Evolutionary conservation across 2,113 vertebrate species (phyloP), one percentile per base, ranked within the genome.

Genomic region (Bos javanicus): DNA sequence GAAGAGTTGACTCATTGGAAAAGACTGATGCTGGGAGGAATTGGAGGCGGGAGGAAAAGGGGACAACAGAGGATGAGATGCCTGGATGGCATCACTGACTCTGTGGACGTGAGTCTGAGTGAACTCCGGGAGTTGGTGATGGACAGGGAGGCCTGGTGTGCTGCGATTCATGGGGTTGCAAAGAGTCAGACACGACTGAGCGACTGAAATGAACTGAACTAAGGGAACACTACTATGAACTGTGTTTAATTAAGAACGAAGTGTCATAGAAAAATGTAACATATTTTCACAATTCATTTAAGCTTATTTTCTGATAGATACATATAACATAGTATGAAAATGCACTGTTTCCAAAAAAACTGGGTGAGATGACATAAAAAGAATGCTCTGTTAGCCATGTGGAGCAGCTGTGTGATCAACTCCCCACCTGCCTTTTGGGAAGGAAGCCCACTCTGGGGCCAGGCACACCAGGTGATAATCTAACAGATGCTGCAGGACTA

Each of bases 191-290:
- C 48, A 48, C 11, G 10, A 9, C 48, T 48, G 48, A 48, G 48
- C 10, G 10, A 48, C 48, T 48, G 48, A 48, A 48, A 9, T 48
- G 48, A 48, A 48, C 48, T 48, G 48, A 48, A 48, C 48, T 48
- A 10, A 11, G 16, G 14, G 5, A 98, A 96, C 67, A 97, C 60
- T 90, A 60, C 30, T 91, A 96, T 96, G 98, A 98, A 97, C 56
- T 97, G 46, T 80, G 33, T 80, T 97, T 96, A 95, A 94, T 98
- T 97, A 95, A 91, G 59, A 93, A 89, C 1, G 50, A 86, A 87
- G 30, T 36, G 2, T 56, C 36, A 28, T 80, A 14, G 87, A 85
- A 98, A 97, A 71, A 62, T 36, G 2, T 92, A 95, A 83, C 23
- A 90, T 60, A 59, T 83, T 91, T 85, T 85, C 56, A 87, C 14